These are phyloP conservation scores for Eurytoma californica DNA, from an alignment of 2,888 invertebrate species.

Conservation along the genomic window DNA sequence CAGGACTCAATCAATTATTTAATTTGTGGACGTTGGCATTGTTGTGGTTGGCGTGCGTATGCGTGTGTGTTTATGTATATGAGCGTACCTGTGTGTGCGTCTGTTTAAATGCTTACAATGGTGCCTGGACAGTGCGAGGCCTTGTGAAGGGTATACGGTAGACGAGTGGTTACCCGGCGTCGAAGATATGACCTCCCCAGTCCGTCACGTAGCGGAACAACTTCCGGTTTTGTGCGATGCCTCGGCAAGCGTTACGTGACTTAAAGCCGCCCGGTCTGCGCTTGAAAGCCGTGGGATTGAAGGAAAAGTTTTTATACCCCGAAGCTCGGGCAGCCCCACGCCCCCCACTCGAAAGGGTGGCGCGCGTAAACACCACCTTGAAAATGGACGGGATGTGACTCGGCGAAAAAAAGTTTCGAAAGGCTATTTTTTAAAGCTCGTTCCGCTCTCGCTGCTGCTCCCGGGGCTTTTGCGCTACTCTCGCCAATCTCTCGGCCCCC, in stretches of 20 bases:
- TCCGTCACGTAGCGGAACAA: constrained; percentile 51
- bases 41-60: too few species aligned
- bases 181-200: neutral
- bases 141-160: too few species aligned
- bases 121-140: too few species aligned
- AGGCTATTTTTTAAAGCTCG: constrained; percentile 16
- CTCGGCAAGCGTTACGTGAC: constrained; percentile 49
- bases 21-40: too few species aligned
- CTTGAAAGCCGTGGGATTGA: constrained; percentile 31
- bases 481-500: neutral
- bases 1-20: too few species aligned
- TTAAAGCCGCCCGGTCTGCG: constrained; percentile 6
- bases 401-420: constrained; percentile 22
- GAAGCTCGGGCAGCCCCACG: too few species aligned
- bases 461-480: constrained; percentile 18
- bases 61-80: neutral
- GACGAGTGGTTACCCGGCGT: neutral
- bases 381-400: constrained; percentile 51
- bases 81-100: neutral
- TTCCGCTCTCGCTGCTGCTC: constrained; percentile 3
- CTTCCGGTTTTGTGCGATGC: constrained; percentile 53
- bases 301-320: constrained; percentile 46
- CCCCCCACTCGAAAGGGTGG: too few species aligned
- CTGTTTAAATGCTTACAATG: too few species aligned
- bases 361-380: constrained; percentile 46